phyloP scores from a whole-genome alignment of 2,797 vertebrate species.

The Gymnothorax reevesii region DNA sequence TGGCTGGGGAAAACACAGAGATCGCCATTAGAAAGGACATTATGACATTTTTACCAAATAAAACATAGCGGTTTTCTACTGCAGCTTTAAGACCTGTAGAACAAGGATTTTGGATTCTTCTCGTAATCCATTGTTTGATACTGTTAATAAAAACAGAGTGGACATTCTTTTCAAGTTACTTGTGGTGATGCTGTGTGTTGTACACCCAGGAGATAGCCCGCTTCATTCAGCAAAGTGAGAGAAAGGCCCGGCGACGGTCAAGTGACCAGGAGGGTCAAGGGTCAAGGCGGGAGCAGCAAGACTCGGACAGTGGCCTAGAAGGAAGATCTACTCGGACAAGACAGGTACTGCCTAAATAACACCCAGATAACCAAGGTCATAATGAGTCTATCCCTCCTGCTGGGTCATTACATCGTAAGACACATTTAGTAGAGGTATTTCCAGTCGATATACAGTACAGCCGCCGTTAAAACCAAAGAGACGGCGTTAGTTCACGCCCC shows the following conservation, averaged over 20 bases:
- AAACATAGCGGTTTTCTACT: too few species aligned
- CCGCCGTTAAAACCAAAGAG: too few species aligned
- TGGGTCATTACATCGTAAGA: neutral
- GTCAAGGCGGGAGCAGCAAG: conserved; percentile 58
- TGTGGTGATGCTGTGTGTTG: neutral
- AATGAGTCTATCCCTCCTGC: too few species aligned
- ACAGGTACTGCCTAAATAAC: conserved; percentile 51
- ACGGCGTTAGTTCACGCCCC: too few species aligned
- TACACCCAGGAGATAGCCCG: conserved; percentile 74
- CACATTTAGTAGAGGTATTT: neutral
- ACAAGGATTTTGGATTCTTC: too few species aligned
- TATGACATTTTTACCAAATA: too few species aligned
- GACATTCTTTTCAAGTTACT: neutral
- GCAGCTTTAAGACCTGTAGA: too few species aligned
- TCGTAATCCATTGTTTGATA: too few species aligned
- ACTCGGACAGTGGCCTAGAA: conserved; percentile 56
- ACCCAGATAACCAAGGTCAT: neutral
- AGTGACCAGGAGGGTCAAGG: conserved; percentile 61
- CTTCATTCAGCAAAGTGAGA: conserved; percentile 80
- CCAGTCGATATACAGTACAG: neutral
- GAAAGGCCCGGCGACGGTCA: conserved; percentile 66
- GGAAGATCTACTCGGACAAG: conserved; percentile 54
- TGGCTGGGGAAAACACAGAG: too few species aligned
- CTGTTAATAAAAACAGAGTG: neutral
- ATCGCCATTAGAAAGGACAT: too few species aligned